phyloP scores from a whole-genome alignment of 2,797 vertebrate species.

The Esox lucius region DNA sequence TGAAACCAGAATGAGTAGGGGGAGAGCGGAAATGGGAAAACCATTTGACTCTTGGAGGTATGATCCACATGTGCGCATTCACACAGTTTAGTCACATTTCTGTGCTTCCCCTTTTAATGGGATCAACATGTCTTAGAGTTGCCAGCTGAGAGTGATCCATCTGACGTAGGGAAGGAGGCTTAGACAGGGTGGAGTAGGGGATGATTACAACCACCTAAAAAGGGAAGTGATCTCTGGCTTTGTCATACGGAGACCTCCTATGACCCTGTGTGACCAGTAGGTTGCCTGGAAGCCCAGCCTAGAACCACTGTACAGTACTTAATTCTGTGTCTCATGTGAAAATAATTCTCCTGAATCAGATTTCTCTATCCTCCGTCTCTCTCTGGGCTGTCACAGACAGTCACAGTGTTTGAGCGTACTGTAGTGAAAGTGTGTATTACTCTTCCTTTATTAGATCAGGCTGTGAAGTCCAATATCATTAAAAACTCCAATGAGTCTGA shows the following conservation, averaged over 20 bases:
- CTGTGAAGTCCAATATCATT: neutral
- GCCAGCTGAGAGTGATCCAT: conserved; percentile 33
- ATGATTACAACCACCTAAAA: conserved; percentile 65
- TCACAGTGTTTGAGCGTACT: neutral
- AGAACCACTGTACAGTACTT: too few relatives aligned
- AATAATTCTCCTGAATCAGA: neutral
- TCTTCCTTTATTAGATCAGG: neutral
- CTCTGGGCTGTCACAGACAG: neutral
- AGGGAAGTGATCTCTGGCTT: conserved; percentile 59
- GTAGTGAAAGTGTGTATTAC: neutral
- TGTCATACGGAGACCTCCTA: conserved; percentile 39
- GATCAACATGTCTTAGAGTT: conserved; percentile 33
- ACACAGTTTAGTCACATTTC: conserved; percentile 29
- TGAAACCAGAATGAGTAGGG: too few relatives aligned
- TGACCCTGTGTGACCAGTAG: neutral
- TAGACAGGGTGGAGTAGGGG: conserved; percentile 51
- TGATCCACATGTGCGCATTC: neutral
- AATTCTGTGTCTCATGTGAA: neutral
- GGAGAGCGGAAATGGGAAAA: too few relatives aligned
- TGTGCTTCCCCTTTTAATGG: conserved; percentile 31
- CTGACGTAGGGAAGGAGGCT: too few relatives aligned
- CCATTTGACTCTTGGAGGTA: too few relatives aligned
- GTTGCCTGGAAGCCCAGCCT: neutral
- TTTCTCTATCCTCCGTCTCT: neutral
- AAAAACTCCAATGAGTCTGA: neutral